A percentile compares a stretch with the other conserved stretches of the same genome.
These are phyloP conservation scores for Arrhopalites spinosus DNA, from an alignment of 2,888 invertebrate species.

Conservation along the genomic window DNA sequence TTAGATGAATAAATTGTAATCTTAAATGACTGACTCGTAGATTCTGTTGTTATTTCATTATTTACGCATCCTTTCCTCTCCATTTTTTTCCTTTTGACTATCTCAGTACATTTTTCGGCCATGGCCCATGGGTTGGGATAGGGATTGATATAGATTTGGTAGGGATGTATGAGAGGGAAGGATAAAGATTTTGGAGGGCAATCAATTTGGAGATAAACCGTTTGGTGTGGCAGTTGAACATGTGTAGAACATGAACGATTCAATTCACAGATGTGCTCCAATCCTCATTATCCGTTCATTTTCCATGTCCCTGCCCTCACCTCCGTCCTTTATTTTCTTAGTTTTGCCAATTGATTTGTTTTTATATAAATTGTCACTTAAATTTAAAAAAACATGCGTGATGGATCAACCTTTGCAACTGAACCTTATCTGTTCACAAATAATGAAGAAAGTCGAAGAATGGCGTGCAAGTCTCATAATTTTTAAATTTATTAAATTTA, in stretches of 20 bases:
- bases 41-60: too few relatives aligned
- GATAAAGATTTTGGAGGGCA: not conserved
- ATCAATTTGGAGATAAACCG: constrained; percentile 1
- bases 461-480: too few relatives aligned
- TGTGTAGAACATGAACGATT: not conserved
- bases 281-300: not conserved
- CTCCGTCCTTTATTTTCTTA: not conserved
- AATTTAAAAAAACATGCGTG: not conserved
- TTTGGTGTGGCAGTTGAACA: not conserved
- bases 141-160: too few relatives aligned
- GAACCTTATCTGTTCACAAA: not conserved
- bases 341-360: not conserved
- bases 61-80: not conserved
- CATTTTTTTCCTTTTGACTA: not conserved
- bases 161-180: not conserved
- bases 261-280: constrained; percentile 1
- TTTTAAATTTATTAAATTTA: too few relatives aligned
- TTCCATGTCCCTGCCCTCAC: not conserved
- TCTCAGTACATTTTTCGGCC: too few relatives aligned
- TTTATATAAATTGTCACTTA: not conserved
- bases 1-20: too few relatives aligned
- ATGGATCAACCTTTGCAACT: not conserved
- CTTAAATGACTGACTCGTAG: too few relatives aligned
- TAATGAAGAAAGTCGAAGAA: too few relatives aligned
- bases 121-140: not conserved